Conservation (phyloP, 1,140 invertebrate genomes). For the Leptestheria dahalacensis region DNA sequence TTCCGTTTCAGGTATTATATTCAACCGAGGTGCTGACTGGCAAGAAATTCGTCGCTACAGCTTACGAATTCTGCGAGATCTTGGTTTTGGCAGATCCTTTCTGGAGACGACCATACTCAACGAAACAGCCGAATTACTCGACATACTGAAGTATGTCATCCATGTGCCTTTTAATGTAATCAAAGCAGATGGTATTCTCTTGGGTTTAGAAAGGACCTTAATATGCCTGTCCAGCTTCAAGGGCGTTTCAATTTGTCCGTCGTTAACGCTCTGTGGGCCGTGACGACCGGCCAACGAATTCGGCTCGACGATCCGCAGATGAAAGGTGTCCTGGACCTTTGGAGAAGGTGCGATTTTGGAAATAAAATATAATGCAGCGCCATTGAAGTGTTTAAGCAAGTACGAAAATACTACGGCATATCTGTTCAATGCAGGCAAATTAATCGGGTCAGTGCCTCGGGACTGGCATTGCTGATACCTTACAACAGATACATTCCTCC, state of each 20-base stretch:
- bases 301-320: conserved; percentile 4
- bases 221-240: not conserved
- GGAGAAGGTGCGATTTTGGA: not conserved
- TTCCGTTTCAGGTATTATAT: not conserved
- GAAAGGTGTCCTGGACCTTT: not conserved
- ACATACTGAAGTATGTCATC: not conserved
- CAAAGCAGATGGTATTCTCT: not conserved
- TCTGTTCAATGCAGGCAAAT: not conserved
- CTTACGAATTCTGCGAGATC: conserved; percentile 47
- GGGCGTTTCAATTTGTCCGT: conserved; percentile 5
- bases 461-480: not conserved
- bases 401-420: too few relatives aligned
- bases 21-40: conserved; percentile 39
- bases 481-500: not conserved
- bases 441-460: not conserved
- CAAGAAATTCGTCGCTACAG: conserved; percentile 51
- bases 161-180: not conserved
- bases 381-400: too few relatives aligned
- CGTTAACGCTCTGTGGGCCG: conserved; percentile 11
- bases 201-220: conserved; percentile 1
- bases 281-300: conserved; percentile 11
- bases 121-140: conserved; percentile 19
- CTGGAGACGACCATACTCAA: conserved; percentile 25
- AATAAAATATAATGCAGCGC: not conserved
- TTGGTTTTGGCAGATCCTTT: conserved; percentile 45